Conservation (phyloP, 1,140 invertebrate species). For the Bombus haemorrhoidalis region DNA sequence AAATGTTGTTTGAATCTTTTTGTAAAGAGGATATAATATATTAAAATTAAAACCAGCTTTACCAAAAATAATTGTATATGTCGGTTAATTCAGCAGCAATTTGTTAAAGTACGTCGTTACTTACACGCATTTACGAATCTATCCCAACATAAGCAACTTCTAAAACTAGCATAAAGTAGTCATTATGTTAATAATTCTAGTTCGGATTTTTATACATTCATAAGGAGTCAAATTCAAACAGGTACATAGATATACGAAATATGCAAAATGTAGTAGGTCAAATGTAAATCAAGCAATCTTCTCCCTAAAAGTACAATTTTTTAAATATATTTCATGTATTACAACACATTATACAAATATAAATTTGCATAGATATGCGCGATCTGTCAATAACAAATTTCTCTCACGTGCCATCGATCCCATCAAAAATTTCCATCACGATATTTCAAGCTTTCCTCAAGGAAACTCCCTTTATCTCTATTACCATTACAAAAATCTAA, state of each 20-base stretch:
- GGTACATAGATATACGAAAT: neutral
- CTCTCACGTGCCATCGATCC: neutral
- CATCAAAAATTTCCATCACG: conserved; percentile 13
- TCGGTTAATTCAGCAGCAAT: too few relatives aligned
- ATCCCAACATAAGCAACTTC: too few relatives aligned
- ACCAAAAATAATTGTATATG: too few relatives aligned
- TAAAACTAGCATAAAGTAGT: neutral
- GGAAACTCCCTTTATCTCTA: conserved; percentile 14
- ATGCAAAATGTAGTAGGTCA: neutral
- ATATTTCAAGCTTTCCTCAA: neutral
- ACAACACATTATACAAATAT: neutral
- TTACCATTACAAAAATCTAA: conserved; percentile 30
- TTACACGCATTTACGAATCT: too few relatives aligned
- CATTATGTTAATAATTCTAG: neutral
- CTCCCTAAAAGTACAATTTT: too few relatives aligned
- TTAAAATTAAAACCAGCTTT: too few relatives aligned
- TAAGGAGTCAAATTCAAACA: too few relatives aligned
- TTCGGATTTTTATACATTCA: too few relatives aligned
- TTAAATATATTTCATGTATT: neutral
- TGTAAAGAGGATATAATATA: too few relatives aligned
- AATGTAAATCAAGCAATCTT: too few relatives aligned
- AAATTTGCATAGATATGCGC: neutral
- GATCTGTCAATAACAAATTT: neutral
- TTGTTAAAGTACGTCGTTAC: too few relatives aligned
- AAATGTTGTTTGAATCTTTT: neutral